These are phyloP conservation scores for Lepidurus apus DNA, from an alignment of 1,140 invertebrate species.

Conservation along the genomic window DNA sequence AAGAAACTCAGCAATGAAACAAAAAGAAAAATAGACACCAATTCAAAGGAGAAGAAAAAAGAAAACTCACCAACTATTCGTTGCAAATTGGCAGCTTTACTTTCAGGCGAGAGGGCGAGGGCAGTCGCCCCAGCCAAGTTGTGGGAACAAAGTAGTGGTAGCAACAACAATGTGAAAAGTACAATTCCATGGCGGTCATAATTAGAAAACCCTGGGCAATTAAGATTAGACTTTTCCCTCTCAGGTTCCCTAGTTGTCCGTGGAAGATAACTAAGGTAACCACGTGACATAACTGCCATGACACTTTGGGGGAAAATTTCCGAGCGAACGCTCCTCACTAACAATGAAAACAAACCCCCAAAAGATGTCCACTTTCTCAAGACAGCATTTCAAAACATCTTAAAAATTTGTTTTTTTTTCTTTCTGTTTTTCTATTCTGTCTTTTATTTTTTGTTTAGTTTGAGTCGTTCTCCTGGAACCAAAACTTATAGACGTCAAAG, in stretches of 20 bases:
- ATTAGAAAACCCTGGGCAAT: slow-evolving; percentile 2
- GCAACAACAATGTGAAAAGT: background rate
- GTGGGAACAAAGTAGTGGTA: background rate
- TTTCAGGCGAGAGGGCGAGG: background rate
- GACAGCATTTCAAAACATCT: too few relatives aligned
- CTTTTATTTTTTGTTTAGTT: too few relatives aligned
- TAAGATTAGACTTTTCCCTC: background rate
- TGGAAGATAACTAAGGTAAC: background rate
- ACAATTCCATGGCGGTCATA: background rate
- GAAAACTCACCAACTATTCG: background rate
- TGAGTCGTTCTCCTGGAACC: too few relatives aligned
- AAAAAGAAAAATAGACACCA: background rate
- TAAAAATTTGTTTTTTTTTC: too few relatives aligned
- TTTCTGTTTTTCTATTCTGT: too few relatives aligned
- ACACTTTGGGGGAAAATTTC: background rate
- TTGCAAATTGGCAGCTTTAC: slow-evolving; percentile 21
- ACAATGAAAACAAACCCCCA: background rate
- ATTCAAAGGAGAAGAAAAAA: background rate
- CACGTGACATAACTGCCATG: background rate
- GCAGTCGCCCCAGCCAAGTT: background rate
- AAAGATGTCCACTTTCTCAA: background rate
- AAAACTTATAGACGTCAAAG: too few relatives aligned
- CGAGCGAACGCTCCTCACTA: background rate
- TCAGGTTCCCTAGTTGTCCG: slow-evolving; percentile 4
- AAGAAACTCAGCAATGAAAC: background rate